phyloP scores from a whole-genome alignment of 2,888 invertebrate species.

The Esperia sulphurella region DNA sequence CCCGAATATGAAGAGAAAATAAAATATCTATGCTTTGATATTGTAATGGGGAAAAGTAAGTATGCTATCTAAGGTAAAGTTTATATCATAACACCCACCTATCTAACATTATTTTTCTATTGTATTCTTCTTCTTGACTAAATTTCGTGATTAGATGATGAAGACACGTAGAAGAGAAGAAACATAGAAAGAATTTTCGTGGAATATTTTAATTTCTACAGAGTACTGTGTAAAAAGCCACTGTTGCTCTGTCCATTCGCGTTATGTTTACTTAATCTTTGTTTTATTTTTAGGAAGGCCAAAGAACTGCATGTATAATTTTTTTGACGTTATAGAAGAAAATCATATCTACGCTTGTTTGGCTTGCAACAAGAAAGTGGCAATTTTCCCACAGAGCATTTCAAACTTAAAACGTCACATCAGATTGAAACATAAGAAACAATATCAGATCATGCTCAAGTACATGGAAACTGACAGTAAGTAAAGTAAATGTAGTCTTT shows the following conservation, averaged over 20 bases:
- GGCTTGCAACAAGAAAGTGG: conserved; percentile 2
- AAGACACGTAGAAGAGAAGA: background rate
- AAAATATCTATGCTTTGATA: conserved; percentile 3
- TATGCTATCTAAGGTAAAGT: background rate
- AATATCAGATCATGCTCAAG: conserved; percentile 5
- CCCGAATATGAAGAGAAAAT: conserved; percentile 8
- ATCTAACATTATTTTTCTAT: too few species aligned
- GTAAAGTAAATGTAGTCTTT: background rate
- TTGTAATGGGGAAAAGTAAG: conserved; percentile 5
- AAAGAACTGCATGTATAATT: conserved; percentile 7
- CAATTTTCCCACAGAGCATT: conserved; percentile 6
- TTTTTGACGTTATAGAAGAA: conserved; percentile 6
- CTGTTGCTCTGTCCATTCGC: too few species aligned
- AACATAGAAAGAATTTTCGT: background rate
- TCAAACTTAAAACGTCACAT: conserved; percentile 8
- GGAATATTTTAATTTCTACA: too few species aligned
- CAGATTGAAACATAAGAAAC: conserved; percentile 3
- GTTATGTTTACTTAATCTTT: background rate
- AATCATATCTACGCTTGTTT: conserved; percentile 6
- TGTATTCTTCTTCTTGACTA: too few species aligned
- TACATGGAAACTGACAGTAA: conserved; percentile 6
- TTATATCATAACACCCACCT: too few species aligned
- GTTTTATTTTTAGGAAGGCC: conserved; percentile 6
- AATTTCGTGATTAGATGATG: too few species aligned
- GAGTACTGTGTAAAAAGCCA: too few species aligned